Evolutionary conservation across 2,113 vertebrate species (phyloP).

Genomic region (Seriola rivoliana): DNA sequence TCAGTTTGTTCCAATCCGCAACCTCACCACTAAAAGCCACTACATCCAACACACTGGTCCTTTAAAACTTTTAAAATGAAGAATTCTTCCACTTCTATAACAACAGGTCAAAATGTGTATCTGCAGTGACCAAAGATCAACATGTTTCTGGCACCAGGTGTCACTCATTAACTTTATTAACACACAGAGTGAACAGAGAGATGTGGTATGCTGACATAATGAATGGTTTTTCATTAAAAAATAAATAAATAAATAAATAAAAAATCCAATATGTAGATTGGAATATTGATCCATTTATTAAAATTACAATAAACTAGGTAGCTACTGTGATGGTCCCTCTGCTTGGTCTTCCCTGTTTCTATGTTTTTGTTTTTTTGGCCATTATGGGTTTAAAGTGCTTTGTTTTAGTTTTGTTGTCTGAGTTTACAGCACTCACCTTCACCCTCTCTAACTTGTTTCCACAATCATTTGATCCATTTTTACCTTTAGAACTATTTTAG

Average conservation of each 20-base stretch:
- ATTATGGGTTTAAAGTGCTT: not conserved
- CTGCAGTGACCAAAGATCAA: not conserved
- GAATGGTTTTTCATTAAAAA: not conserved
- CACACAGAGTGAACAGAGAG: not conserved
- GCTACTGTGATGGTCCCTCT: not conserved
- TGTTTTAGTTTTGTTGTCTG: not conserved
- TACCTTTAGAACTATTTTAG: not conserved
- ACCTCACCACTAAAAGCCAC: too few species aligned
- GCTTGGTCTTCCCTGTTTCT: not conserved
- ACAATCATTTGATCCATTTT: not conserved
- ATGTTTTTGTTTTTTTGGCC: not conserved
- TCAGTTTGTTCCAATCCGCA: too few species aligned
- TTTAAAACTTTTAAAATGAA: not conserved
- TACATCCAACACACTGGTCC: too few species aligned
- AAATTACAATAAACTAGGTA: not conserved
- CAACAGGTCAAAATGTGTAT: not conserved
- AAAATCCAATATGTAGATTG: too few species aligned
- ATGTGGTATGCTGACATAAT: not conserved
- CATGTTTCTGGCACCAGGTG: not conserved
- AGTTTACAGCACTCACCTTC: not conserved
- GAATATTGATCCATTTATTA: too few species aligned
- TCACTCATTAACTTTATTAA: not conserved
- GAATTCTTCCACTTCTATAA: not conserved
- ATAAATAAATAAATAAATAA: too few species aligned
- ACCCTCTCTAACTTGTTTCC: not conserved